These are phyloP conservation scores for Blennius ocellaris DNA, from an alignment of 2,113 vertebrate genomes.

Conservation along the genomic window DNA sequence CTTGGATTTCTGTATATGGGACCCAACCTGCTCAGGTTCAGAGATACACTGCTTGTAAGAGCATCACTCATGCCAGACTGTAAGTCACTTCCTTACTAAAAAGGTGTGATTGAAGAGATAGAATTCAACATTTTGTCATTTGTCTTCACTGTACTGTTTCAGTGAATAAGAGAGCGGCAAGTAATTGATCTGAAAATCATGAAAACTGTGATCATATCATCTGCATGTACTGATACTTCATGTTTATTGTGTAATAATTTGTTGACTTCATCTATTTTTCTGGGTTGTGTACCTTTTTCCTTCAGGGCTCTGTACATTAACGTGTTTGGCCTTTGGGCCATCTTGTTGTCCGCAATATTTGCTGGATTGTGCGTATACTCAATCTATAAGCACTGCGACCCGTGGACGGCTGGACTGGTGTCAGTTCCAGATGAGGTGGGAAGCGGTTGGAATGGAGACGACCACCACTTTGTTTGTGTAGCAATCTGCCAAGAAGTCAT, in stretches of 20 bases:
- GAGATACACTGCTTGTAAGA: slow-evolving; percentile 94
- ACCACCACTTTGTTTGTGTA: no score
- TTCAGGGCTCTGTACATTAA: slow-evolving; percentile 93
- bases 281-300: background rate
- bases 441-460: no score
- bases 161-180: no score
- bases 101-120: no score
- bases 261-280: no score
- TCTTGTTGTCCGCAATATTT: slow-evolving; percentile 84
- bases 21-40: slow-evolving; percentile 93
- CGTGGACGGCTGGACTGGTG: slow-evolving; percentile 85
- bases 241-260: no score
- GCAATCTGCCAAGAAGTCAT: background rate
- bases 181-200: no score
- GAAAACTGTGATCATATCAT: background rate
- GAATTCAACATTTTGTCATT: no score
- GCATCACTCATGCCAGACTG: slow-evolving; percentile 89
- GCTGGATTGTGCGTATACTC: slow-evolving; percentile 91
- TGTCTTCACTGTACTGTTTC: no score
- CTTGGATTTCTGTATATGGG: slow-evolving; percentile 89
- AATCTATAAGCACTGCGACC: slow-evolving; percentile 91
- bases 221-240: background rate
- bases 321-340: slow-evolving; percentile 87
- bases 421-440: slow-evolving; percentile 83
- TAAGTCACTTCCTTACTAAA: slow-evolving; percentile 74